A percentile compares a stretch with the other conserved stretches of the same genome.
Evolutionary conservation across 2,888 invertebrate genomes (phyloP).

Genomic region (Noctua janthina): DNA sequence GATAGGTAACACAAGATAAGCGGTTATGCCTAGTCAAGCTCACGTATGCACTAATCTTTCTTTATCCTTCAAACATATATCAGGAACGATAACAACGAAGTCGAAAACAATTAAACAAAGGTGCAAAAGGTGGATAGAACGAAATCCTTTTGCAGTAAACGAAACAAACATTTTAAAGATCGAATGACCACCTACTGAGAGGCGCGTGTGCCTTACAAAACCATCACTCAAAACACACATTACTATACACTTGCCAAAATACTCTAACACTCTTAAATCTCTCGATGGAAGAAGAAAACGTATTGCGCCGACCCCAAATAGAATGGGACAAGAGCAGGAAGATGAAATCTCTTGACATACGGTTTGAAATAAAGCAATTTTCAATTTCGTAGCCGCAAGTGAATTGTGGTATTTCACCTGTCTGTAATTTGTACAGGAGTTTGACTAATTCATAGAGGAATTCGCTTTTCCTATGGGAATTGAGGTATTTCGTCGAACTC

Average conservation of each 20-base stretch:
- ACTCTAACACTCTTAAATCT: not conserved
- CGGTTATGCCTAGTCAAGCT: conserved; percentile 25
- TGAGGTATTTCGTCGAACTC: conserved; percentile 48
- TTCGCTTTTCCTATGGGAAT: conserved; percentile 63
- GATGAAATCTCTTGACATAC: conserved; percentile 10
- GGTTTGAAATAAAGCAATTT: not conserved
- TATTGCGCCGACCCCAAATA: too few relatives aligned
- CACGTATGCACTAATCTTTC: conserved; percentile 48
- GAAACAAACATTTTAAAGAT: conserved; percentile 42
- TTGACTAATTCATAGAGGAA: conserved; percentile 61
- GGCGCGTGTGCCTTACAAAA: conserved; percentile 54
- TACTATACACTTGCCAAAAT: not conserved
- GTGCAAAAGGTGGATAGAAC: conserved; percentile 17
- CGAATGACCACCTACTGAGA: conserved; percentile 59
- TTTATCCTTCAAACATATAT: conserved; percentile 53
- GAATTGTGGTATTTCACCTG: conserved; percentile 50
- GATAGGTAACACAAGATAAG: conserved; percentile 31
- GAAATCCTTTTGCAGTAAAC: conserved; percentile 34
- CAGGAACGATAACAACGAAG: conserved; percentile 42
- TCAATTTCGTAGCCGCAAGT: not conserved
- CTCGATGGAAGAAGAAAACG: rapidly evolving
- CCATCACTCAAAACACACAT: not conserved
- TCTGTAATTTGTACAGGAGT: conserved; percentile 65
- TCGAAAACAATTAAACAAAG: conserved; percentile 32
- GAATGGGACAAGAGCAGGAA: too few relatives aligned